Evolutionary conservation across 2,797 vertebrate species (phyloP).

Genomic region (Acanthopagrus latus): DNA sequence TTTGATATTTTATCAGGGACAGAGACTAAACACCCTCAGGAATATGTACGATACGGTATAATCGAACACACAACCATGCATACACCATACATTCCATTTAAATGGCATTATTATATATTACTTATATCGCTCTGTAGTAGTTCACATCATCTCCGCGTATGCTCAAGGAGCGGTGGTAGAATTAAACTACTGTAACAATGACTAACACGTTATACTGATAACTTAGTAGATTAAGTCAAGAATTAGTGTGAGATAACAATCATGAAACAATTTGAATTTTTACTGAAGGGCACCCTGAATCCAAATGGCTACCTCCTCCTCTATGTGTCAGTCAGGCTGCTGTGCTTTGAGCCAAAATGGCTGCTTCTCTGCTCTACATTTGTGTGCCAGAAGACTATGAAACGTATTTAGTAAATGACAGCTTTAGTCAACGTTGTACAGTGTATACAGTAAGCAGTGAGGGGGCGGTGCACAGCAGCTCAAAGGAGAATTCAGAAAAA

Average conservation of each 20-base stretch:
- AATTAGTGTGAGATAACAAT: no score
- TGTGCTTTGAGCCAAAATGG: constrained; percentile 25
- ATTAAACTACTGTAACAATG: no score
- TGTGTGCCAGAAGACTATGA: constrained; percentile 10
- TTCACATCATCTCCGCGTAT: no score
- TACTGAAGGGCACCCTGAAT: neutral
- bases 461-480: neutral
- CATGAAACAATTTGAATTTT: no score
- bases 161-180: no score
- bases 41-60: no score
- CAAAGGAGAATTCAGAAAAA: constrained; percentile 7
- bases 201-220: no score
- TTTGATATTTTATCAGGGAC: neutral
- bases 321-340: neutral
- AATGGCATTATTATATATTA: neutral
- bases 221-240: no score
- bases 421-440: neutral
- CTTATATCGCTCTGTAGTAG: neutral
- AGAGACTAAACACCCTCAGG: neutral
- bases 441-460: constrained; percentile 18
- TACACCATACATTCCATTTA: neutral
- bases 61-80: neutral
- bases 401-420: constrained; percentile 30
- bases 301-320: neutral
- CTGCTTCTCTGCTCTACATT: constrained; percentile 24